Conservation (phyloP, 2,888 invertebrate genomes). For the Coleophora deauratella region DNA sequence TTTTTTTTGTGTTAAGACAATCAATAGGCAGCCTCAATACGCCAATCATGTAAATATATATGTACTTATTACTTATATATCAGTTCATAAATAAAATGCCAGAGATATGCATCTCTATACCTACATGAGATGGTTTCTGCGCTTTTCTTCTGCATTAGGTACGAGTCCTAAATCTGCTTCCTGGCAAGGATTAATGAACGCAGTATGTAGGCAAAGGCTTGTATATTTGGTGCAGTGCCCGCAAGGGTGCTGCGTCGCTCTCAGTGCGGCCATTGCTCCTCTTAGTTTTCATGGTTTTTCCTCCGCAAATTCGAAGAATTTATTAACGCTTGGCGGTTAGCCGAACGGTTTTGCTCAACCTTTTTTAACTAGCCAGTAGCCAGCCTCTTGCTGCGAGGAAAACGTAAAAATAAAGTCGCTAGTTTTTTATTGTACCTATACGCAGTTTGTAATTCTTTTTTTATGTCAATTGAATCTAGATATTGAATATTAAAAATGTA, state of each 20-base stretch:
- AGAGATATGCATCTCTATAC: too few species aligned
- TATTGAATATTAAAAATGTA: too few species aligned
- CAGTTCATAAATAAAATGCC: too few species aligned
- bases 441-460: too few species aligned
- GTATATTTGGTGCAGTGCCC: slow-evolving; percentile 11
- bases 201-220: too few species aligned
- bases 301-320: slow-evolving; percentile 59
- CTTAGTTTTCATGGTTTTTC: slow-evolving; percentile 35
- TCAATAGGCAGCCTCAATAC: too few species aligned
- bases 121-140: not conserved
- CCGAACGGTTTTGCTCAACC: slow-evolving; percentile 50
- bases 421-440: slow-evolving; percentile 16
- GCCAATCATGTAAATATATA: too few species aligned
- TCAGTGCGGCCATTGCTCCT: not conserved
- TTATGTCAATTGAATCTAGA: too few species aligned
- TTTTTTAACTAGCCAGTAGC: slow-evolving; percentile 48
- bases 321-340: slow-evolving; percentile 67
- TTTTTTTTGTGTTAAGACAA: too few species aligned
- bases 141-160: not conserved
- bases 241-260: not conserved
- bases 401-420: slow-evolving; percentile 39
- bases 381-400: slow-evolving; percentile 38
- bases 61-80: too few species aligned
- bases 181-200: too few species aligned
- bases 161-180: not conserved